phyloP scores from a whole-genome alignment of 2,113 vertebrate genomes.

The Eolophus roseicapilla region DNA sequence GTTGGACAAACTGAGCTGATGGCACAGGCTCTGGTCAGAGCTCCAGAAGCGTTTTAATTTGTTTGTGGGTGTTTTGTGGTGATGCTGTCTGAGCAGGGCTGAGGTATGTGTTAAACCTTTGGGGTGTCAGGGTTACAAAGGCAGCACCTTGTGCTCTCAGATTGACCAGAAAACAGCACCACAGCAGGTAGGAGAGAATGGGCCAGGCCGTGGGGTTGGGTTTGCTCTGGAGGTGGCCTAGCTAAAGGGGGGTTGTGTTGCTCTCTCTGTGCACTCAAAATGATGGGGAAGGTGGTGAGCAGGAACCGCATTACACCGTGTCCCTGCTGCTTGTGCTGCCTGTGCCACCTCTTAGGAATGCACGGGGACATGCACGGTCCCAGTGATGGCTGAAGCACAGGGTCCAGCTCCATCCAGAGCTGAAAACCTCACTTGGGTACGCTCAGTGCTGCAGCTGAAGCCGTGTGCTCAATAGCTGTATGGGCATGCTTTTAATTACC shows the following conservation, averaged over 20 bases:
- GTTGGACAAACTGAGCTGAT: fast-evolving
- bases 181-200: fast-evolving
- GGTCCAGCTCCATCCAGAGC: not conserved
- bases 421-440: not conserved
- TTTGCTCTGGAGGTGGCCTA: fast-evolving
- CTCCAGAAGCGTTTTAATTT: not conserved
- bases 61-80: not conserved
- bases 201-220: fast-evolving
- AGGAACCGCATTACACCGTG: fast-evolving
- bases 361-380: fast-evolving
- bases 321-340: not conserved
- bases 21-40: not conserved
- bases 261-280: fast-evolving
- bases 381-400: fast-evolving
- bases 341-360: not conserved
- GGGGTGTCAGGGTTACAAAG: not conserved
- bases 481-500: conserved; percentile 78
- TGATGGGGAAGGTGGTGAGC: not conserved
- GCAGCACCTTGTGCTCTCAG: not conserved
- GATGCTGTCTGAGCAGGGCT: too few species aligned
- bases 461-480: conserved; percentile 7
- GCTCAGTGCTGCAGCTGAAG: not conserved
- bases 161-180: not conserved
- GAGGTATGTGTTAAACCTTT: fast-evolving
- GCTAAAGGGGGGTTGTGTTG: fast-evolving